Evolutionary conservation across 2,888 invertebrate species (phyloP), one percentile per base, ranked within the genome.

Genomic region (Sipha maydis): DNA sequence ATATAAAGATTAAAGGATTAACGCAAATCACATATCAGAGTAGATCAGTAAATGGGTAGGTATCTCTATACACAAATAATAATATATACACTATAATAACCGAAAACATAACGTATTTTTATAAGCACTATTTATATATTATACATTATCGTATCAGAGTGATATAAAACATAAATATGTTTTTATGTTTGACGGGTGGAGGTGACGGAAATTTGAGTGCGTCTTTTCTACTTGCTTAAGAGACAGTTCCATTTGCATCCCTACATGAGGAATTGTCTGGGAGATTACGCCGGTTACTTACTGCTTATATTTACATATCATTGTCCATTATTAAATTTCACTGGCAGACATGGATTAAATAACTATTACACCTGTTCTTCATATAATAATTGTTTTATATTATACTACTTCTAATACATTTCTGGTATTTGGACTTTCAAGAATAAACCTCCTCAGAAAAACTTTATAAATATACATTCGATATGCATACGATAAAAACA

Each of bases 1-100:
- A 80, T 41, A 14, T 25, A 41, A n/a, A 75, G 88, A 88, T 88
- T 88, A 88, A 67, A 67, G 80, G 82, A 88, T 88, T 88, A 82
- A 75, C 28, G n/a, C n/a, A 61, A 71, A 71, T 25, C 48, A 56
- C 85, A 31, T 38, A 80, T 80, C 79, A 28, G 34, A 5, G n/a
- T 8, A 21, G n/a, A 82, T 82, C 48, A n/a, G 80, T 48, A 82
- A 88, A 75, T 31, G 41, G 34, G 9, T 61, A 28, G 34, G 9
- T 61, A 28, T 41, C 28, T 54, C 5, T 41, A 14, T 41, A 76
- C 75, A 75, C 73, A 48, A 48, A 48, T 61, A 25, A 38, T 78
- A 48, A 79, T 48, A 79, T 56, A 34, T 34, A 79, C 34, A 17
- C 25, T 34, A 34, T 79, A 82, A 31, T 48, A 71, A 82, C 41